Percentiles rank a stretch among this genome's conserved stretches.
Conservation (phyloP, 2,888 invertebrate genomes). For the Linnaemya vulpina region DNA sequence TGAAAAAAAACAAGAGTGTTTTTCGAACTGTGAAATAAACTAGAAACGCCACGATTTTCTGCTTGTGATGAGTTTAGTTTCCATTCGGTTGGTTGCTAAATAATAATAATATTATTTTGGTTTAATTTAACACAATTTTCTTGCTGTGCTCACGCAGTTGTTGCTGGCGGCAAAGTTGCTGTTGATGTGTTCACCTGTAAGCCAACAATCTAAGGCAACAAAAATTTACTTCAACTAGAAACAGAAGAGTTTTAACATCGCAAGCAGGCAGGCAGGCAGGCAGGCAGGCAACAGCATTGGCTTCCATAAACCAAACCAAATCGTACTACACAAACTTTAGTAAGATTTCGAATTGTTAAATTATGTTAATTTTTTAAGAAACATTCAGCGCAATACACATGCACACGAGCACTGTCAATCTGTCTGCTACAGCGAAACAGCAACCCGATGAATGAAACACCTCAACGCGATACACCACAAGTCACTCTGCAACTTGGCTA, state of each 20-base stretch:
- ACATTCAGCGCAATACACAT: not conserved
- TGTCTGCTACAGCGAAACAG: not conserved
- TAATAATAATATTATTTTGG: slow-evolving; percentile 43
- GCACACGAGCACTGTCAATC: not conserved
- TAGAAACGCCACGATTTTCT: slow-evolving; percentile 67
- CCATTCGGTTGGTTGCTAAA: slow-evolving; percentile 56
- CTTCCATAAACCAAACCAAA: slow-evolving; percentile 15
- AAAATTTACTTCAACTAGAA: slow-evolving; percentile 17
- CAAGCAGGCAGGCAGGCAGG: not conserved
- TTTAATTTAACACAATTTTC: slow-evolving; percentile 16
- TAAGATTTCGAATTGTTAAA: slow-evolving; percentile 68
- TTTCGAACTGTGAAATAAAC: slow-evolving; percentile 66
- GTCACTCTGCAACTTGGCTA: slow-evolving; percentile 10
- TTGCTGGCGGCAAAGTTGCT: slow-evolving; percentile 36
- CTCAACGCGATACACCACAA: slow-evolving; percentile 10
- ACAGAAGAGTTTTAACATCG: not conserved
- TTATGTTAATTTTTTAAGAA: slow-evolving; percentile 67
- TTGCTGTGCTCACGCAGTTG: slow-evolving; percentile 57
- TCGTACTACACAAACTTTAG: slow-evolving; percentile 42
- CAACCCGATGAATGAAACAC: slow-evolving; percentile 25
- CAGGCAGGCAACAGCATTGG: slow-evolving; percentile 19
- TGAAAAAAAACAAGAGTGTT: slow-evolving; percentile 75
- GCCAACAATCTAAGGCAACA: slow-evolving; percentile 35
- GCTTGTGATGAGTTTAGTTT: slow-evolving; percentile 67
- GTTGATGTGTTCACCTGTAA: slow-evolving; percentile 51